Base-by-base conservation (phyloP, 2,797 vertebrate species). In the Clarias fuscus region DNA sequence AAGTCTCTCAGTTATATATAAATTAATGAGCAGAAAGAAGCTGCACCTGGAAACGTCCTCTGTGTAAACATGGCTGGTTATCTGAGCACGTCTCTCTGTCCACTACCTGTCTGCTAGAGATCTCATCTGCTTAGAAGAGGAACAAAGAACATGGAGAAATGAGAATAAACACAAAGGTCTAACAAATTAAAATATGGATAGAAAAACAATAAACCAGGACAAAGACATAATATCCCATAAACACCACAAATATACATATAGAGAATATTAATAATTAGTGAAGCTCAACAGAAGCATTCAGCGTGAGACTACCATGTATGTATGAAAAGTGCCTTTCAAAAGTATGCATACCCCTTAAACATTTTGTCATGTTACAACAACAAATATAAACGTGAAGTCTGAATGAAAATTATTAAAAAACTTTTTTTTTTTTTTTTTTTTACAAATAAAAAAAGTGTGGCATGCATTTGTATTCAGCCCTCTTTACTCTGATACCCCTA, bases 21-120 rank as follows among this genome's bases (percentile, higher is more conserved):
- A 72, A 18, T n/a, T 22, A 15, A 77, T 15, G 3, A 77, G 24
- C 2, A 27, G 53, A 86, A 30, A 43, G 30, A 18, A 7, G 20
- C 4, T 33, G 67, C 82, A 96, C 96, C 91, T 96, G 94, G 90
- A 96, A 96, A 85, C 95, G 91, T 64, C 95, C 96, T 90, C 93
- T 94, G 85, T 84, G 89, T 37, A 92, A 91, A 78, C 93, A 90
- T 61, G 91, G 88, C 82, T 91, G 92, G 83, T 91, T 90, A 64
- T 89, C 18, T 13, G 90, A 82, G 17, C 86, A 83, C 22, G 20
- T 56, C 7, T 92, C 92, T 53, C 89, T 93, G 56, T 93, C 93
- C 17, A 91, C 64, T n/a, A 88, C 87, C 80, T 93, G 93, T 88
- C 90, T 90, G 90, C 91, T 91, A 78, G 89, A 93, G 64, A 83